phyloP scores from a whole-genome alignment of 2,113 vertebrate species.

The Centropus unirufus region DNA sequence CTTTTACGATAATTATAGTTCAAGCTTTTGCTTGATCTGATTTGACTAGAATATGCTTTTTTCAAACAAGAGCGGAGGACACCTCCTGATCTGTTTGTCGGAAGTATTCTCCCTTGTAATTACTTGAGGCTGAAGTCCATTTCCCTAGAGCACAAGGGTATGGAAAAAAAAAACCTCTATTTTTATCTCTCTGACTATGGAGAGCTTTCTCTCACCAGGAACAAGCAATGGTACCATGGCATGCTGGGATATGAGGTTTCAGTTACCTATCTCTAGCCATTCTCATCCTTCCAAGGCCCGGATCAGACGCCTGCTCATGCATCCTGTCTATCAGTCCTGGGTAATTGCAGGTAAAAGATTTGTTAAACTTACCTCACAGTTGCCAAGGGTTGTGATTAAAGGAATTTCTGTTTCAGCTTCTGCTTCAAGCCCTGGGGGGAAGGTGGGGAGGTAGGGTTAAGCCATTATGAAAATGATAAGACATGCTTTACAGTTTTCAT shows the following conservation, averaged over 20 bases:
- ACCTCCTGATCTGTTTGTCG: background rate
- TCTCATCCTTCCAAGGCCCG: conserved; percentile 91
- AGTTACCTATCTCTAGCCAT: conserved; percentile 97
- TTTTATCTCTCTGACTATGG: background rate
- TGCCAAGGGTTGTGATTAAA: background rate
- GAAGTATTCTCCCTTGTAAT: background rate
- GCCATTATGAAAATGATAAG: background rate
- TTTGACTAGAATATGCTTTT: background rate
- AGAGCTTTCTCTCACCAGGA: conserved; percentile 75
- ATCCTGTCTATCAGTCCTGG: conserved; percentile 94
- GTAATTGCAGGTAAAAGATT: conserved; percentile 90
- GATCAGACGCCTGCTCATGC: conserved; percentile 94
- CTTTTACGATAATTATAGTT: background rate
- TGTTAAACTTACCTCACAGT: background rate
- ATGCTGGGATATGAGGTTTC: conserved; percentile 99
- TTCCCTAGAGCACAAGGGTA: background rate
- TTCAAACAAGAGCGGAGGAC: background rate
- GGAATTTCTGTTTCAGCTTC: background rate
- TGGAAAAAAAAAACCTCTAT: fast-evolving
- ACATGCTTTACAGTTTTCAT: background rate
- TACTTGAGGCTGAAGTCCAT: background rate
- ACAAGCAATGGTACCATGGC: conserved; percentile 98
- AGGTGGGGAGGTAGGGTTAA: background rate
- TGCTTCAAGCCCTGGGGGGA: background rate
- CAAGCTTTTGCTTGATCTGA: background rate